These are phyloP conservation scores for Barnardius zonarius DNA, from an alignment of 2,113 vertebrate species.

Conservation along the genomic window DNA sequence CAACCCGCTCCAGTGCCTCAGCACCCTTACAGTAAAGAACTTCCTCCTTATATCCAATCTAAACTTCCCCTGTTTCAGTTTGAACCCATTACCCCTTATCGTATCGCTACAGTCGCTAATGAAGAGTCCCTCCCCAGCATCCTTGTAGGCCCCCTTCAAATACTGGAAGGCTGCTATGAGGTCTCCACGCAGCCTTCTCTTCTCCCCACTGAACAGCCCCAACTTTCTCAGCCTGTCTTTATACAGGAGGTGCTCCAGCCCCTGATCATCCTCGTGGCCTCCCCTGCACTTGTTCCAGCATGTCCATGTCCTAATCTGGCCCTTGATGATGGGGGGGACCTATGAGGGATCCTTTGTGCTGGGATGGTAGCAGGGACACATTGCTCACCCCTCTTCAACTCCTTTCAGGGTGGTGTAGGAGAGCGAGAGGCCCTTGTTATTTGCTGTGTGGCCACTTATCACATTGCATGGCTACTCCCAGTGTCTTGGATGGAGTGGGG, in stretches of 20 bases:
- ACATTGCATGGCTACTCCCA: rapidly evolving
- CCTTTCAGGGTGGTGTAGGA: neutral
- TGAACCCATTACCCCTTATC: neutral
- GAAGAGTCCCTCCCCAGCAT: neutral
- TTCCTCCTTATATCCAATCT: neutral
- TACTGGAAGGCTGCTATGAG: neutral
- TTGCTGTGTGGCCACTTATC: neutral
- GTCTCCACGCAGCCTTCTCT: neutral
- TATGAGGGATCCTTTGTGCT: rapidly evolving
- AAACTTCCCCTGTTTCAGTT: neutral
- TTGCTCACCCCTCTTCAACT: neutral
- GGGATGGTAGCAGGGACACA: neutral
- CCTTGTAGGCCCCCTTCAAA: neutral
- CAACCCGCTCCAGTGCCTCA: neutral
- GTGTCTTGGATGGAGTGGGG: rapidly evolving
- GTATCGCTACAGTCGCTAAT: too few relatives aligned
- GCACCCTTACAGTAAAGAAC: neutral
- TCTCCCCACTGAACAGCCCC: neutral
- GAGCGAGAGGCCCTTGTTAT: rapidly evolving
- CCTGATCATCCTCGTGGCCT: neutral
- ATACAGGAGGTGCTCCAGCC: neutral
- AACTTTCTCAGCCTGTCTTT: neutral
- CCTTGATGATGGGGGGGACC: neutral
- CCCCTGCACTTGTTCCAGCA: neutral
- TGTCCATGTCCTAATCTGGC: neutral